phyloP scores from a whole-genome alignment of 2,888 invertebrate genomes.

The Drosophila prolongata region DNA sequence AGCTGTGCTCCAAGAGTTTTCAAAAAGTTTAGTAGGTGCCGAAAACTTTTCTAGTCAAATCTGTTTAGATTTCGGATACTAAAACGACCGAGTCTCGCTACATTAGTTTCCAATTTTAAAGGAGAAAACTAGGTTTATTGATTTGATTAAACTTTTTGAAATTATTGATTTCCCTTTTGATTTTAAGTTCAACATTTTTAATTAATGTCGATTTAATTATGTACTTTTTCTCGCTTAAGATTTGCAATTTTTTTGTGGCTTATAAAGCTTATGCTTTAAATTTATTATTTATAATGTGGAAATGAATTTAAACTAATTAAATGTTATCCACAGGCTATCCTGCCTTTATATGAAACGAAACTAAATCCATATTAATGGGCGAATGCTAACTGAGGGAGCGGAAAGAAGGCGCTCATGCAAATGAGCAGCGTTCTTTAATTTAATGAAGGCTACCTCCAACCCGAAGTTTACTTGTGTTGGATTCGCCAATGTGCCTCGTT shows the following conservation, averaged over 20 bases:
- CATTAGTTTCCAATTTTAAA: too few relatives aligned
- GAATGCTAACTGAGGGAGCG: neutral
- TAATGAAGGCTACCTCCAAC: slow-evolving; percentile 51
- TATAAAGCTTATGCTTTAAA: too few relatives aligned
- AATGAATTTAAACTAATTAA: slow-evolving; percentile 44
- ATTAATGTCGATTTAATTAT: neutral
- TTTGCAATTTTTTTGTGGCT: neutral
- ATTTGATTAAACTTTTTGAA: too few relatives aligned
- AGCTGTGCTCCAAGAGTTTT: neutral
- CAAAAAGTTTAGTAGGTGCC: slow-evolving; percentile 7
- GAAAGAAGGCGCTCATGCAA: slow-evolving; percentile 45
- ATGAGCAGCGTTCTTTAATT: slow-evolving; percentile 62
- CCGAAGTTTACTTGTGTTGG: slow-evolving; percentile 7
- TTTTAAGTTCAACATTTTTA: too few relatives aligned
- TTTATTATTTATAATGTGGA: neutral
- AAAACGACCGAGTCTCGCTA: slow-evolving; percentile 1
- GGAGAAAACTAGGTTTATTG: too few relatives aligned
- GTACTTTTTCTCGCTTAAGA: neutral
- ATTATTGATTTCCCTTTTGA: too few relatives aligned
- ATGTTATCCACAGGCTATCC: slow-evolving; percentile 21
- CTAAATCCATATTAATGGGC: slow-evolving; percentile 53
- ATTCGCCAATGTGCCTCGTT: slow-evolving; percentile 1
- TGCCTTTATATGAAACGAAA: slow-evolving; percentile 25
- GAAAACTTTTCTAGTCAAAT: slow-evolving; percentile 8
- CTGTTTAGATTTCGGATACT: slow-evolving; percentile 10